Conservation (phyloP, 2,113 vertebrate genomes). For the Oxygymnocypris stewartii region DNA sequence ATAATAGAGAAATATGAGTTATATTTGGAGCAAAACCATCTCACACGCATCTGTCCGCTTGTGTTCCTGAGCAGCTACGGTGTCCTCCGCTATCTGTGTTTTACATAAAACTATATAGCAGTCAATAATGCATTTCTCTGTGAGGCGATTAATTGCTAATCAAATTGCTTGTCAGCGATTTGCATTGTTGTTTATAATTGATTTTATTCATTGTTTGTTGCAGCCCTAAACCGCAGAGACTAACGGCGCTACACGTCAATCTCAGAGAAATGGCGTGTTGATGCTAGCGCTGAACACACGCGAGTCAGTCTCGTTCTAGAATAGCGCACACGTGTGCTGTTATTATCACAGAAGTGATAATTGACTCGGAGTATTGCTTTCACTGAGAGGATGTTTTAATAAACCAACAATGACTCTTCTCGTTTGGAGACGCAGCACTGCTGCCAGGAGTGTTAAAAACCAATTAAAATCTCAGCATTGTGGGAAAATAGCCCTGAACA, state of each 20-base stretch:
- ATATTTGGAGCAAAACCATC: too few relatives aligned
- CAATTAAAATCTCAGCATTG: constrained; percentile 42
- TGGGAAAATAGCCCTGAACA: constrained; percentile 34
- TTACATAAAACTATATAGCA: too few relatives aligned
- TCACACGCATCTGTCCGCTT: too few relatives aligned
- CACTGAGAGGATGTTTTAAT: constrained; percentile 26
- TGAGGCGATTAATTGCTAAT: too few relatives aligned
- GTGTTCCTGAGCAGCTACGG: too few relatives aligned
- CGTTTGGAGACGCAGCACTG: background rate
- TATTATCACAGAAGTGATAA: constrained; percentile 13
- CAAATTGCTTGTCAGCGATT: too few relatives aligned
- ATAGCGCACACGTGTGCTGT: background rate
- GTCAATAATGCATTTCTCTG: too few relatives aligned
- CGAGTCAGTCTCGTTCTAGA: background rate
- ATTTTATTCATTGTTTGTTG: background rate
- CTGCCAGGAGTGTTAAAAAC: constrained; percentile 40
- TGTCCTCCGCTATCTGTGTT: too few relatives aligned
- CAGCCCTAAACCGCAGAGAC: too few relatives aligned
- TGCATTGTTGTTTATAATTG: background rate
- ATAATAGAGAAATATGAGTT: too few relatives aligned
- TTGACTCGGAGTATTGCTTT: constrained; percentile 8
- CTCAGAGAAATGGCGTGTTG: background rate
- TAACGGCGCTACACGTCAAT: too few relatives aligned
- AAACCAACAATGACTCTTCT: constrained; percentile 20
- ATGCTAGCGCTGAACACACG: background rate